Percentiles rank a stretch among this genome's conserved stretches.
These are phyloP conservation scores for Listronotus oregonensis DNA, from an alignment of 1,140 invertebrate genomes.

Conservation along the genomic window DNA sequence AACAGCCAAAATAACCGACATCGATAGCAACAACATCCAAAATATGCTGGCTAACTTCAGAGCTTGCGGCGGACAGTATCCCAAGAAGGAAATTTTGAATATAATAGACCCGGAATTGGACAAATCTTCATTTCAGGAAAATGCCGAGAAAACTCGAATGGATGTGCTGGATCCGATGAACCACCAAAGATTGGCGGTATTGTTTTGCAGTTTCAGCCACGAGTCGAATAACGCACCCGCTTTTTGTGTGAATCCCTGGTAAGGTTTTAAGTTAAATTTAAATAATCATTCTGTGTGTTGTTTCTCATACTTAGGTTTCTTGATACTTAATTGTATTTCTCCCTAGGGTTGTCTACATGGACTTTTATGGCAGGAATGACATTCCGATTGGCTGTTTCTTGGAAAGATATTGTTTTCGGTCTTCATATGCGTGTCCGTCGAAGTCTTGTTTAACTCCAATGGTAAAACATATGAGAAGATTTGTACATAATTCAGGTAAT, in stretches of 20 bases:
- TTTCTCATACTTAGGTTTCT: too few relatives aligned
- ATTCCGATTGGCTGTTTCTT: conserved; percentile 94
- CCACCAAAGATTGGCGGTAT: conserved; percentile 86
- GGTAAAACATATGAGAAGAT: conserved; percentile 84
- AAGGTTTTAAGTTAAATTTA: too few relatives aligned
- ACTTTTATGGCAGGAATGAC: conserved; percentile 93
- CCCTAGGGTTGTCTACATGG: conserved; percentile 85
- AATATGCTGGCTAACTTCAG: conserved; percentile 82
- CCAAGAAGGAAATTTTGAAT: conserved; percentile 52
- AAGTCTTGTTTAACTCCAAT: conserved; percentile 81
- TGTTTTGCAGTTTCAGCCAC: conserved; percentile 91
- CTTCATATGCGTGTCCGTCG: conserved; percentile 83
- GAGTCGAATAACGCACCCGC: conserved; percentile 79
- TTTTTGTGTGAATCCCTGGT: conserved; percentile 90
- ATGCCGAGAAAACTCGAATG: conserved; percentile 12
- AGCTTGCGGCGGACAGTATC: conserved; percentile 76
- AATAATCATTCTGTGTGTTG: too few relatives aligned
- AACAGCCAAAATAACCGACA: conserved; percentile 68
- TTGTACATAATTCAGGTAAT: conserved; percentile 68
- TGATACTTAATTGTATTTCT: not conserved
- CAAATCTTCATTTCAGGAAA: not conserved
- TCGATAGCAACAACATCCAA: conserved; percentile 71
- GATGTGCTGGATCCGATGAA: conserved; percentile 86
- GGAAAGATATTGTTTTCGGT: conserved; percentile 88
- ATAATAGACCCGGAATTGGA: conserved; percentile 8